A percentile compares a stretch with the other conserved stretches of the same genome.
These are phyloP conservation scores for Chrosomus eos DNA, from an alignment of 2,797 vertebrate species.

Conservation along the genomic window DNA sequence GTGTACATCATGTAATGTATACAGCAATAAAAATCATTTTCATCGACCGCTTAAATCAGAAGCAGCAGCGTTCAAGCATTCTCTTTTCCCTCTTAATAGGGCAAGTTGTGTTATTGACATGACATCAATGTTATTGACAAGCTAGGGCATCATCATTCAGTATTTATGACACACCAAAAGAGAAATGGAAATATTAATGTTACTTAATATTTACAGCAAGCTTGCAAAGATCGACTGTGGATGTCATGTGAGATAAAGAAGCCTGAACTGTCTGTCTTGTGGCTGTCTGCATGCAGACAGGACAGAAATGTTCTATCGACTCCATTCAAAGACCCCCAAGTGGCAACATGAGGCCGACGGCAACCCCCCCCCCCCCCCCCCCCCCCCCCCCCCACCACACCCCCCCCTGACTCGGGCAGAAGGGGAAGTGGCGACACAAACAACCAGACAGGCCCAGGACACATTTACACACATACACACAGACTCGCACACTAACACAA, in stretches of 20 bases:
- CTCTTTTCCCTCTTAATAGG: slow-evolving; percentile 1
- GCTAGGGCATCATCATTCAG: slow-evolving; percentile 11
- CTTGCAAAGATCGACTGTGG: slow-evolving; percentile 22
- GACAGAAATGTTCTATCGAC: slow-evolving; percentile 49
- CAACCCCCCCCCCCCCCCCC: neutral
- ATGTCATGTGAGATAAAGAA: slow-evolving; percentile 39
- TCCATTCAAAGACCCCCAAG: slow-evolving; percentile 50
- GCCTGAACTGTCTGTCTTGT: slow-evolving; percentile 25
- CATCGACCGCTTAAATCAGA: slow-evolving; percentile 28
- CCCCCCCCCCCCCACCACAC: neutral
- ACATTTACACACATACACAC: slow-evolving; percentile 40
- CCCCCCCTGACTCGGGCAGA: slow-evolving; percentile 9
- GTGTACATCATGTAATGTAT: slow-evolving; percentile 9
- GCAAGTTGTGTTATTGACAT: slow-evolving; percentile 26
- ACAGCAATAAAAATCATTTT: slow-evolving; percentile 17
- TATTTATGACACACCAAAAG: slow-evolving; percentile 28
- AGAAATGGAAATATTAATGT: slow-evolving; percentile 13
- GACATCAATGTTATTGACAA: slow-evolving; percentile 36
- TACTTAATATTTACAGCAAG: slow-evolving; percentile 44
- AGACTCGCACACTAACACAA: slow-evolving; percentile 38
- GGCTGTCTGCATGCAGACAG: slow-evolving; percentile 44
- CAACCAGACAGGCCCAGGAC: slow-evolving; percentile 32
- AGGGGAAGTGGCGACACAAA: slow-evolving; percentile 40
- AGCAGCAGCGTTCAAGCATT: neutral
- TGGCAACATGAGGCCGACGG: slow-evolving; percentile 44